Base-by-base conservation (phyloP, 2,797 vertebrate species). In the Sebastes diaconus region DNA sequence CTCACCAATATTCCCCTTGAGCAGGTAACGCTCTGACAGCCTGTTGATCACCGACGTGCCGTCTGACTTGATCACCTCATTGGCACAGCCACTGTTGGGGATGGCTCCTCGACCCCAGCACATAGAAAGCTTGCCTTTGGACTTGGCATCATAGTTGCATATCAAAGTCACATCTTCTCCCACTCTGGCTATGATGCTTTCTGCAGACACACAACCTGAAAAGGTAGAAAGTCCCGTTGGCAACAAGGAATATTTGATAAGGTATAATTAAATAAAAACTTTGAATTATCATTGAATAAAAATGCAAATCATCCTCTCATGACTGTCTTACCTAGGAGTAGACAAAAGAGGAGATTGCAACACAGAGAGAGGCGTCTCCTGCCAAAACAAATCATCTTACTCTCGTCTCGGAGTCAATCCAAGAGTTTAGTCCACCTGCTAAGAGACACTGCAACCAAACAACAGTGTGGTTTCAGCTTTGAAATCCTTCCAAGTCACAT, bases 71-170 rank as follows among this genome's bases (percentile, higher is more conserved):
- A 98, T 89, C 67, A 97, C 64, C 60, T 61, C 0, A 2, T 0
- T 9, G 4, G 0, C 6, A 61, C 97, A 98, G 10, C 88, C 82
- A 0, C 87, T 87, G 5, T 0, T 0, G 25, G 96, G 95, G 58
- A 97, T 94, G 14, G 2, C 0, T 2, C 82, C 96, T 64, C 75
- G 91, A 5, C 97, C 97, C 97, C 97, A 98, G 93, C 97, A 98
- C 34, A 90, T 39, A 4, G 94, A 68, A 18, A 96, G 94, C 4
- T 30, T 22, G 3, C 93, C 93, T 0, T 79, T 27, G 54, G 61
- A 8, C 7, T 20, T 1, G 2, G 90, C 81, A 1, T 12, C 30
- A 77, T 97, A 98, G 24, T 0, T 74, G 87, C 97, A 98, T 5
- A 80, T 88, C 63, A 98, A 81, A 0, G 87, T 84, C 14, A 95